Evolutionary conservation across 92 coral and sea anemone species (phyloP).

Genomic region (Virgularia gustaviana): DNA sequence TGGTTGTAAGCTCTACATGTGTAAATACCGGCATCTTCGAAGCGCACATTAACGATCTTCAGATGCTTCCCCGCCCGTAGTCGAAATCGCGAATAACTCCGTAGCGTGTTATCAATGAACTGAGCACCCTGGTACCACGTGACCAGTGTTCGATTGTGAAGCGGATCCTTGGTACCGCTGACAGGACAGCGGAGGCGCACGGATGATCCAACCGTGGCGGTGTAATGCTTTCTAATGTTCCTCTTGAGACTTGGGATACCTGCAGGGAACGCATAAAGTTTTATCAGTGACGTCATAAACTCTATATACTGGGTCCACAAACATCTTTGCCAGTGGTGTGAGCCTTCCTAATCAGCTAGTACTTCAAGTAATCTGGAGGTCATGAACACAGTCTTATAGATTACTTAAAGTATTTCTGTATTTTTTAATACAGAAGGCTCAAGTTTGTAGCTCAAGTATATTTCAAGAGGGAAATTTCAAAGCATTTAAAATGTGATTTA

Average conservation of each 20-base stretch:
- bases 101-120: conserved; percentile 4
- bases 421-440: too few relatives aligned
- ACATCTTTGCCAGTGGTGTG: too few relatives aligned
- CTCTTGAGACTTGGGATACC: conserved; percentile 51
- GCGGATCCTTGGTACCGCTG: conserved; percentile 63
- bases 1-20: conserved; percentile 60
- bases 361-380: not conserved
- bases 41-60: conserved; percentile 56
- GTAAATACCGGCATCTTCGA: conserved; percentile 62
- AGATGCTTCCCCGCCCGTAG: conserved; percentile 51
- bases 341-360: not conserved
- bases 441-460: too few relatives aligned
- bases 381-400: not conserved
- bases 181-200: conserved; percentile 67
- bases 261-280: not conserved
- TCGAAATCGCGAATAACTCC: conserved; percentile 40
- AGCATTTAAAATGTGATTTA: too few relatives aligned
- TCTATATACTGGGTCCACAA: not conserved
- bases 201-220: conserved; percentile 56
- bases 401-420: not conserved
- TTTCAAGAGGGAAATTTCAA: too few relatives aligned
- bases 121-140: conserved; percentile 57
- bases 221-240: conserved; percentile 51
- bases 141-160: conserved; percentile 60
- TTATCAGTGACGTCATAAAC: not conserved